Evolutionary conservation across 2,797 vertebrate genomes (phyloP).

Genomic region (Alosa sapidissima): DNA sequence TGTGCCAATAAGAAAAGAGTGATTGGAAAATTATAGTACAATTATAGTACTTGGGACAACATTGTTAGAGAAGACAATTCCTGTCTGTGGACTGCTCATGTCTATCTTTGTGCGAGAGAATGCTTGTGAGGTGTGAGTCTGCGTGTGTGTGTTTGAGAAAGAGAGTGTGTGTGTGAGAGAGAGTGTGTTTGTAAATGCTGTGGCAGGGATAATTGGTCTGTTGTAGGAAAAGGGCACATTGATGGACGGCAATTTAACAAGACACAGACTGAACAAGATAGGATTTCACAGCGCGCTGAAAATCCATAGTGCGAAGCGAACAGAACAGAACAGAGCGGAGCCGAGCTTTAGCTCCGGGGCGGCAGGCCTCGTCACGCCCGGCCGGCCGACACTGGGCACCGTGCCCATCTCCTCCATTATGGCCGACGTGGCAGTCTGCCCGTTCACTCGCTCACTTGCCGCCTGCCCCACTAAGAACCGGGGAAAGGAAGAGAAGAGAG

Average conservation of each 20-base stretch:
- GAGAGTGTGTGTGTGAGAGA: conserved; percentile 2
- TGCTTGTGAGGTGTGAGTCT: conserved; percentile 12
- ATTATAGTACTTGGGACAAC: neutral
- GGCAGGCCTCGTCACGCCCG: conserved; percentile 26
- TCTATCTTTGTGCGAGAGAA: neutral
- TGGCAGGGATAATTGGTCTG: conserved; percentile 38
- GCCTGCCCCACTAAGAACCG: neutral
- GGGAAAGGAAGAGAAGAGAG: neutral
- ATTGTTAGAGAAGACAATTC: neutral
- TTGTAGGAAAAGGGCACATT: conserved; percentile 40
- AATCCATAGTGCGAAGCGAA: conserved; percentile 41
- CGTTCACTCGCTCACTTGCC: neutral
- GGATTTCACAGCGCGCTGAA: conserved; percentile 46
- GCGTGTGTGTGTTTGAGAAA: neutral
- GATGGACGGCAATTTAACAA: conserved; percentile 54
- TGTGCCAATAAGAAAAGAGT: neutral
- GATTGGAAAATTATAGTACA: neutral
- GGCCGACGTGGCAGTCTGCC: conserved; percentile 39
- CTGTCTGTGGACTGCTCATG: neutral
- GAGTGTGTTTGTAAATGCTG: neutral
- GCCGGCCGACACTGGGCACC: conserved; percentile 42
- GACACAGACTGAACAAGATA: conserved; percentile 52
- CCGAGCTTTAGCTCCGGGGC: conserved; percentile 31
- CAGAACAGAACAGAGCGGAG: conserved; percentile 17
- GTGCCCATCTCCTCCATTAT: conserved; percentile 50